Percentiles rank a stretch among this genome's conserved stretches.
Evolutionary conservation across 2,888 invertebrate genomes (phyloP).

Genomic region (Orchesellides sinensis): DNA sequence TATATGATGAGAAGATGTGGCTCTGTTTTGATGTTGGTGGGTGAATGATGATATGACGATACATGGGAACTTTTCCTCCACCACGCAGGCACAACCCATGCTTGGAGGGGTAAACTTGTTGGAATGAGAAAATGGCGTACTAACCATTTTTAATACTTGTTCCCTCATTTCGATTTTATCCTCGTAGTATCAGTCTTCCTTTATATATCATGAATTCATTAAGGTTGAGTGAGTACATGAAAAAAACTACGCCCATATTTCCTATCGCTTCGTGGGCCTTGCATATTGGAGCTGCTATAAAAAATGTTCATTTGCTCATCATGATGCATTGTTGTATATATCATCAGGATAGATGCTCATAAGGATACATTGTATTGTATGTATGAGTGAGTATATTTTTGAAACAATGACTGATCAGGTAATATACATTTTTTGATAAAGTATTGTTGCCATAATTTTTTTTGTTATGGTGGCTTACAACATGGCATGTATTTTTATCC

Average conservation of each 20-base stretch:
- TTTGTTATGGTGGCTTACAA: too few relatives aligned
- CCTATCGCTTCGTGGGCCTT: too few relatives aligned
- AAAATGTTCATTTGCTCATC: too few relatives aligned
- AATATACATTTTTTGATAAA: too few relatives aligned
- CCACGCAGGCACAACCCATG: slow-evolving; percentile 48
- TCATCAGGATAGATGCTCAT: too few relatives aligned
- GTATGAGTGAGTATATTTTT: too few relatives aligned
- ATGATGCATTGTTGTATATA: too few relatives aligned
- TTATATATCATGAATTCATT: slow-evolving; percentile 43
- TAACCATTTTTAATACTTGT: slow-evolving; percentile 47
- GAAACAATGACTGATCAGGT: too few relatives aligned
- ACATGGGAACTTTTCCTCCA: slow-evolving; percentile 56
- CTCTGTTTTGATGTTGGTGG: background rate
- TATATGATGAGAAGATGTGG: background rate
- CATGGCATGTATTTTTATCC: too few relatives aligned
- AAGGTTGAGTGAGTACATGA: slow-evolving; percentile 37
- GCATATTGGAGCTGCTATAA: too few relatives aligned
- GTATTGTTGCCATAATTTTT: too few relatives aligned
- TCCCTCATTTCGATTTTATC: slow-evolving; percentile 31
- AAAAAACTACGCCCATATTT: slow-evolving; percentile 57
- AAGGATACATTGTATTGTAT: too few relatives aligned
- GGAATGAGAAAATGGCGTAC: slow-evolving; percentile 50
- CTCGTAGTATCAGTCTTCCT: background rate
- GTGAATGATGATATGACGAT: slow-evolving; percentile 4
- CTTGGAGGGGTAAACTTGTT: slow-evolving; percentile 55